Conservation (phyloP, 2,113 vertebrate genomes). For the Hassar affinis region DNA sequence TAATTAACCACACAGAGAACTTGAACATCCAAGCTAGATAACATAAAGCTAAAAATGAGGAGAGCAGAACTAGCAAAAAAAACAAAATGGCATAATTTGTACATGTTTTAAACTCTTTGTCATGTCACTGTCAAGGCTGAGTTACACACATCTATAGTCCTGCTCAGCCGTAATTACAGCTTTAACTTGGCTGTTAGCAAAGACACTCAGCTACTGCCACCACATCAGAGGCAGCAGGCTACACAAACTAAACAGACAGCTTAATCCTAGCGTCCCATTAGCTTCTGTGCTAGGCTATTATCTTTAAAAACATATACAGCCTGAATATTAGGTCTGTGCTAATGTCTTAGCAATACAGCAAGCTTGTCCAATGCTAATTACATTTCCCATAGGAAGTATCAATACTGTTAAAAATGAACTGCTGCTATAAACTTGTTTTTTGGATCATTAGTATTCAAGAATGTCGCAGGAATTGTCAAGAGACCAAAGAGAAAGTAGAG, state of each 20-base stretch:
- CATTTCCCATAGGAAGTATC: not conserved
- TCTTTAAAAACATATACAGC: not conserved
- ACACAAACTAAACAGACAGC: not conserved
- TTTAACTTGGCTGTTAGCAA: constrained; percentile 6
- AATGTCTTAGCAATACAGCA: not conserved
- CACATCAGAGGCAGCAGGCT: constrained; percentile 24
- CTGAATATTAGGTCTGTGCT: not conserved
- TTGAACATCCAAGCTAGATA: not conserved
- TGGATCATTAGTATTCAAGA: not conserved
- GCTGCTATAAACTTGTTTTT: not conserved
- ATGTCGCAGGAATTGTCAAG: not conserved
- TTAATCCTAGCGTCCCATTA: not conserved
- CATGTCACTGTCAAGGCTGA: not conserved
- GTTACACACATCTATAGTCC: not conserved
- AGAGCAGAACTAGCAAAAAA: not conserved
- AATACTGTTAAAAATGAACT: not conserved
- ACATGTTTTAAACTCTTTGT: not conserved
- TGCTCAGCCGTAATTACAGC: constrained; percentile 3
- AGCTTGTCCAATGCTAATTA: not conserved
- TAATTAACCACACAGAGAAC: not conserved
- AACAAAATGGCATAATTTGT: no score
- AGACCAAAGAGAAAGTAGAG: no score
- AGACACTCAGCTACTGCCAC: not conserved
- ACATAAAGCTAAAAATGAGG: not conserved
- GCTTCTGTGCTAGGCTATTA: not conserved